Evolutionary conservation across 2,797 vertebrate species (phyloP), one percentile per base, ranked within the genome.

Genomic region (Nannoperca australis): DNA sequence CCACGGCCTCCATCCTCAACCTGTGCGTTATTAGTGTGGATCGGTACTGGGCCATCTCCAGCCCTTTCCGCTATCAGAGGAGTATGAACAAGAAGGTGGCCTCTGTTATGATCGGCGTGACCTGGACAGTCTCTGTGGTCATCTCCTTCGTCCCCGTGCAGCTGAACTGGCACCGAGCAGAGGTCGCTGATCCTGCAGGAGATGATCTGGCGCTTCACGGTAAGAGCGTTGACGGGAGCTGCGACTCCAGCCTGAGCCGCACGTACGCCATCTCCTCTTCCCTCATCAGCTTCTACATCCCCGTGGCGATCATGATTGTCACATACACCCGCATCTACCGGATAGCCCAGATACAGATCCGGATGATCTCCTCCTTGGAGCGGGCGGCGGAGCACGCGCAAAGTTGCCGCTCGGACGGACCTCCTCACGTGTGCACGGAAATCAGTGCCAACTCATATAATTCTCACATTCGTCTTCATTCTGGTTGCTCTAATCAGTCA

Each of bases 21-120:
- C 90, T 97, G 91, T 97, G 96, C 86, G 94, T 96, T 65, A 97
- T 97, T 42, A 97, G 96, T 63, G 85, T 97, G 91, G 96, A 97
- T 85, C 92, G 96, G 7, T 97, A 96, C 89, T 97, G 96, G 92
- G 93, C 94, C 27, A 94, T 95, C 77, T 94, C 94, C 66, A 93
- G 88, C 60, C 94, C 94, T 0, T 95, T 95, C 74, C 73, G 81
- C 20, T 95, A 95, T 42, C 90, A 94, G 89, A 88, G 93, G 70
- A 91, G 64, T 1, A 95, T 95, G 94, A 92, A 87, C 91, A 91
- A 70, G 67, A 93, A 55, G 40, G 82, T 95, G 42, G 94, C 94
- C 3, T 92, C 69, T 0, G 88, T 93, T 2, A 92, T 95, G 92
- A 86, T 94, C 51, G 92, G 89, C 4, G 79, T 92, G 24, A 94